phyloP scores from a whole-genome alignment of 1,140 invertebrate genomes.

The Drosophila willistoni region DNA sequence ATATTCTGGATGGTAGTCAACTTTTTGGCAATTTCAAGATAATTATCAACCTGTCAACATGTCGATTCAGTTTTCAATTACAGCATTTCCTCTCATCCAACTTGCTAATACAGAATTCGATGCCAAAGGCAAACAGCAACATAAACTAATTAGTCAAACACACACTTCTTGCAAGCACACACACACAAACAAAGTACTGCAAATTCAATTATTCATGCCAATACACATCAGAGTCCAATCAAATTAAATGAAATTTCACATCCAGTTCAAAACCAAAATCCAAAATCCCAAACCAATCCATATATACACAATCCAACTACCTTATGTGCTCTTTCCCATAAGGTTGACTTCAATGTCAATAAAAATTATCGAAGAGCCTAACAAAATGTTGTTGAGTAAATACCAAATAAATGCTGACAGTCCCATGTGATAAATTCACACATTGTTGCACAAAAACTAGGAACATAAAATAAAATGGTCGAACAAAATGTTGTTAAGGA shows the following conservation, averaged over 20 bases:
- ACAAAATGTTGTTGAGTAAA: constrained; percentile 12
- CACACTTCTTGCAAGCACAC: background rate
- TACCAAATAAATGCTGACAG: constrained; percentile 6
- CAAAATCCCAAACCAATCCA: constrained; percentile 1
- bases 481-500: background rate
- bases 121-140: background rate
- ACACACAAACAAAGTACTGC: constrained; percentile 27
- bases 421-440: background rate
- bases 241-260: constrained; percentile 20
- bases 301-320: background rate
- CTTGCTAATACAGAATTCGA: background rate
- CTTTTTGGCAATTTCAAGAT: constrained; percentile 8
- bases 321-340: no score
- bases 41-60: constrained; percentile 11
- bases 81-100: background rate
- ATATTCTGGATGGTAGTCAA: background rate
- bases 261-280: constrained; percentile 25
- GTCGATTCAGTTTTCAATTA: constrained; percentile 7
- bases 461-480: background rate
- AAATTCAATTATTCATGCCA: constrained; percentile 47
- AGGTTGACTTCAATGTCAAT: constrained; percentile 27
- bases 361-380: constrained; percentile 33
- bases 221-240: constrained; percentile 43
- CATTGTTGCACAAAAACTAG: background rate
- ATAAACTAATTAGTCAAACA: constrained; percentile 42